Evolutionary conservation across 2,113 vertebrate species (phyloP).

Genomic region (Malurus elegans): DNA sequence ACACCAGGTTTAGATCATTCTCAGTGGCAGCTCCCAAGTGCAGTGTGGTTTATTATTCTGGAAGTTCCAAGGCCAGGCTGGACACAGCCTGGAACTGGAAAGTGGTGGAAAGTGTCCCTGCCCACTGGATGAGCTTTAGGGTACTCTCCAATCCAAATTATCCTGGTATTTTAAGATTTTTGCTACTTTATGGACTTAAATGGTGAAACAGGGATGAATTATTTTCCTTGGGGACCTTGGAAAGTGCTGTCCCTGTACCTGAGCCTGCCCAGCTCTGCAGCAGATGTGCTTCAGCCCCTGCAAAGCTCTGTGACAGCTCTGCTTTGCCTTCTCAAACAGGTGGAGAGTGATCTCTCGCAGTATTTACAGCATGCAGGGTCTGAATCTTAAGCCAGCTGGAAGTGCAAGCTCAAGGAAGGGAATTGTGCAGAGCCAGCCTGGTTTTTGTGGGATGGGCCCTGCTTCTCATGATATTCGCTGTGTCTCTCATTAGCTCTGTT

Average conservation of each 20-base stretch:
- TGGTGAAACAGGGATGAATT: background rate
- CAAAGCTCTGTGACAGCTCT: background rate
- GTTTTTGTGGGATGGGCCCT: background rate
- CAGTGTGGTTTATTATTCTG: background rate
- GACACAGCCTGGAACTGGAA: background rate
- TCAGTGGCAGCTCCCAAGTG: background rate
- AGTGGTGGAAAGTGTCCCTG: background rate
- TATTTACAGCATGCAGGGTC: background rate
- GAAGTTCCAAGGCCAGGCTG: background rate
- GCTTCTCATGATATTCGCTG: fast-evolving
- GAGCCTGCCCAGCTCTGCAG: background rate
- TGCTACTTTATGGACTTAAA: background rate
- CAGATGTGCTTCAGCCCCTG: background rate
- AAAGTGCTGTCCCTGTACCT: background rate
- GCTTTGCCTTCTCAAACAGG: background rate
- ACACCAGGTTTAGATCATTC: background rate
- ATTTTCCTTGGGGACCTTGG: background rate
- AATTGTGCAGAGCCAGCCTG: background rate
- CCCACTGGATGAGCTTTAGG: background rate
- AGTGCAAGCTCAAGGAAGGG: background rate
- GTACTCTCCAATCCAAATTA: background rate
- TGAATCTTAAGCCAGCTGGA: background rate
- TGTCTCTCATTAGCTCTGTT: background rate
- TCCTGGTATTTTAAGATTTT: background rate
- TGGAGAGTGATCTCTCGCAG: fast-evolving